Conservation (phyloP, 1,140 invertebrate genomes). For the Drosophila nannoptera region DNA sequence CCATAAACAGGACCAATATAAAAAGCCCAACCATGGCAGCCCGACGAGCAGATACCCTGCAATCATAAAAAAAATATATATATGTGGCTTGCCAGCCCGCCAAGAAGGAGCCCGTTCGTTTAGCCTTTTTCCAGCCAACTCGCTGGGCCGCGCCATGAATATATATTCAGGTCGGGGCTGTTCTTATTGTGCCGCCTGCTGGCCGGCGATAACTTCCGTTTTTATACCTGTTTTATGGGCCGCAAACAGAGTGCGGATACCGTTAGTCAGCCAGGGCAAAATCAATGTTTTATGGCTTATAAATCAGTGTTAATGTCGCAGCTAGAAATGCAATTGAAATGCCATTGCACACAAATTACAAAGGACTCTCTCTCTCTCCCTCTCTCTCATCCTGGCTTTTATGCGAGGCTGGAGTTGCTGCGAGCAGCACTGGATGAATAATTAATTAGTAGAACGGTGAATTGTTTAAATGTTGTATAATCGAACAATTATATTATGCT, state of each 20-base stretch:
- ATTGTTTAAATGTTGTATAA: conserved; percentile 2
- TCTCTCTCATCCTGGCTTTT: neutral
- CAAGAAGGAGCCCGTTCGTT: no score
- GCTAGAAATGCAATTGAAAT: conserved; percentile 45
- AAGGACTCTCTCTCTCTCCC: no score
- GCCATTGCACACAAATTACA: conserved; percentile 23
- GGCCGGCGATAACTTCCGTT: neutral
- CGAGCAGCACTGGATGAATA: conserved; percentile 35
- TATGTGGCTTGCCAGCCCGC: no score
- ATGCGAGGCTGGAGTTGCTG: neutral
- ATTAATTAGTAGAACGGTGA: conserved; percentile 17
- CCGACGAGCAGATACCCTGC: neutral
- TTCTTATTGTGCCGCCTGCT: neutral
- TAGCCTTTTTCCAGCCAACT: no score
- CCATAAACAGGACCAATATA: conserved; percentile 44
- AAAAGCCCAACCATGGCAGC: neutral
- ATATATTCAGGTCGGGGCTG: neutral
- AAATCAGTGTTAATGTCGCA: conserved; percentile 61
- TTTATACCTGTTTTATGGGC: conserved; percentile 13
- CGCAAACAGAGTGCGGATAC: conserved; percentile 10
- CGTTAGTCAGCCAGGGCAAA: neutral
- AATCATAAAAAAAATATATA: no score
- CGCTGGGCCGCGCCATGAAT: no score
- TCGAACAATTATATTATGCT: conserved; percentile 10
- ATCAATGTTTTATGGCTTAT: conserved; percentile 62